Percentiles rank a stretch among this genome's conserved stretches.
Conservation (phyloP, 2,888 invertebrate species). For the Erebia palarica region DNA sequence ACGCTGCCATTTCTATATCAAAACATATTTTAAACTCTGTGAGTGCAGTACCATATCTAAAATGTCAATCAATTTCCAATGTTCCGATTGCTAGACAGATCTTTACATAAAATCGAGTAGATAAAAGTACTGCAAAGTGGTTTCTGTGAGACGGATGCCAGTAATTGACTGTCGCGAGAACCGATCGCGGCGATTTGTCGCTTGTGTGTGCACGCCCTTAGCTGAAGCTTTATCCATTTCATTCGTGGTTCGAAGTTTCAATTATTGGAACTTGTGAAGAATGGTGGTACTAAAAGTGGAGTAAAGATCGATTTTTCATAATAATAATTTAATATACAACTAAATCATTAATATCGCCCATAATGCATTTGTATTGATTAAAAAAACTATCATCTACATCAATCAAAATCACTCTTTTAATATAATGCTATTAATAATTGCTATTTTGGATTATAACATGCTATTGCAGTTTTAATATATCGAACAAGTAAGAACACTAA, state of each 20-base stretch:
- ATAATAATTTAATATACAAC: no score
- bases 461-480: neutral
- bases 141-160: conserved; percentile 16
- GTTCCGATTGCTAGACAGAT: conserved; percentile 10
- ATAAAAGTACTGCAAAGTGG: conserved; percentile 9
- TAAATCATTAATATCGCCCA: no score
- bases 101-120: conserved; percentile 19
- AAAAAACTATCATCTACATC: no score
- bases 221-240: conserved; percentile 24
- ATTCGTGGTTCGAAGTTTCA: neutral
- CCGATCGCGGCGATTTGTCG: conserved; percentile 35
- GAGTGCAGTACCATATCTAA: neutral
- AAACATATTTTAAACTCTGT: no score
- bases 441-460: no score
- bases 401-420: no score
- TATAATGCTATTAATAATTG: no score
- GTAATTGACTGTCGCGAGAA: conserved; percentile 28
- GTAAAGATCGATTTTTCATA: no score
- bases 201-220: conserved; percentile 29
- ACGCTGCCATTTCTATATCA: no score
- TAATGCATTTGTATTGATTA: no score
- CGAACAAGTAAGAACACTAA: no score
- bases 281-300: neutral
- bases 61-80: conserved; percentile 2
- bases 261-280: neutral